A percentile compares a stretch with the other conserved stretches of the same genome.
These are phyloP conservation scores for Dreissena polymorpha DNA, from an alignment of 1,140 invertebrate species.

Conservation along the genomic window DNA sequence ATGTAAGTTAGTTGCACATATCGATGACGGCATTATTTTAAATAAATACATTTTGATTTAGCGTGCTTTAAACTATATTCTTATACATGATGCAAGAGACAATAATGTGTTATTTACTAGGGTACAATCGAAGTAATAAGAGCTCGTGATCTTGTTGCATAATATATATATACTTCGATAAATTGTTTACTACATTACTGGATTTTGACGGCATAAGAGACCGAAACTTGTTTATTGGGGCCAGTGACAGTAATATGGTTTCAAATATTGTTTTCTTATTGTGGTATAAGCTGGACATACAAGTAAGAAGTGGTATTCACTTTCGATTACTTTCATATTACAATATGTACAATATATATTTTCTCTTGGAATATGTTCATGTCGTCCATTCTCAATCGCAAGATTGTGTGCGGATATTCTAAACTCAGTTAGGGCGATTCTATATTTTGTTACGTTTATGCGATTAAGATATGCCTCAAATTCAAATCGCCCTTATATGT, in stretches of 20 bases:
- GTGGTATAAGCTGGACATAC: slow-evolving; percentile 18
- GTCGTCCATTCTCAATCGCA: slow-evolving; percentile 25
- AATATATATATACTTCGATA: too few relatives aligned
- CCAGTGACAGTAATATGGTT: slow-evolving; percentile 28
- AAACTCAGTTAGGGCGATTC: slow-evolving; percentile 6
- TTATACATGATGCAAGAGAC: too few relatives aligned
- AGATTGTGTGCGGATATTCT: slow-evolving; percentile 13
- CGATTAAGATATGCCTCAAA: slow-evolving; percentile 13
- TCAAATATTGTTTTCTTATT: slow-evolving; percentile 14
- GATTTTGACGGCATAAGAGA: too few relatives aligned
- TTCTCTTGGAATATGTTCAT: slow-evolving; percentile 27
- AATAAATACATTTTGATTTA: too few relatives aligned
- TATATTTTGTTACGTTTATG: slow-evolving; percentile 9
- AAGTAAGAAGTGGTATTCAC: slow-evolving; percentile 15
- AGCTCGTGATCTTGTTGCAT: too few relatives aligned
- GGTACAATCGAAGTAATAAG: too few relatives aligned
- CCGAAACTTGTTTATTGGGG: slow-evolving; percentile 2
- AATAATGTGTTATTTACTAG: too few relatives aligned
- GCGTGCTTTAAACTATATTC: too few relatives aligned
- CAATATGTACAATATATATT: slow-evolving; percentile 6
- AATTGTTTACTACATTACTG: too few relatives aligned
- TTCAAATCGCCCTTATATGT: slow-evolving; percentile 13
- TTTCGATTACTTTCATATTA: slow-evolving; percentile 25
- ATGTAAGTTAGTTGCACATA: too few relatives aligned
- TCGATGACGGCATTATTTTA: too few relatives aligned